Percentiles rank a stretch among this genome's conserved stretches.
phyloP scores from a whole-genome alignment of 2,113 vertebrate species.

The Euleptes europaea region DNA sequence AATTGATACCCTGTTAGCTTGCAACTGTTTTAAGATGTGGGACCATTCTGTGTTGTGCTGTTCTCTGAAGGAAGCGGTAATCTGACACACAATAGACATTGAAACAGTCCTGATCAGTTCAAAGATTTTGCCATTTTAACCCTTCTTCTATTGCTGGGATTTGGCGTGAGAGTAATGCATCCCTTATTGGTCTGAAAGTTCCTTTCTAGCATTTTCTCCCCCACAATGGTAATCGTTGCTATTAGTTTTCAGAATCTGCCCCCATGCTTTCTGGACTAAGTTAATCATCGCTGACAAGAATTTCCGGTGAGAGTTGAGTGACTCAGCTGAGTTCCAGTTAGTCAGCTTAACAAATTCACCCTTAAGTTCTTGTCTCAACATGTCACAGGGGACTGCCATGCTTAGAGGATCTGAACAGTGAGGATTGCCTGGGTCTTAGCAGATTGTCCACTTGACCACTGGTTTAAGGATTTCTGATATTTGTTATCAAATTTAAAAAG shows the following conservation, averaged over 20 bases:
- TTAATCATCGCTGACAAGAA: background rate
- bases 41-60: too few relatives aligned
- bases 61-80: too few relatives aligned
- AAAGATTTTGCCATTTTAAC: too few relatives aligned
- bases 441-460: background rate
- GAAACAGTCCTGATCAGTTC: too few relatives aligned
- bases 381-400: slow-evolving; percentile 18
- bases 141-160: too few relatives aligned
- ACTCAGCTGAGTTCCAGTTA: slow-evolving; percentile 38
- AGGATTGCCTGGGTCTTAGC: background rate
- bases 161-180: too few relatives aligned
- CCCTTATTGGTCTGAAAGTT: too few relatives aligned
- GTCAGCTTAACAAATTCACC: background rate
- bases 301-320: background rate
- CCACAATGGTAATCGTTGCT: background rate
- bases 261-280: background rate
- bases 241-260: background rate
- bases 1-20: too few relatives aligned
- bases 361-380: slow-evolving; percentile 20
- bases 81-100: too few relatives aligned
- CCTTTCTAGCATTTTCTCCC: too few relatives aligned
- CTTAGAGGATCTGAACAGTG: background rate
- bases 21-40: too few relatives aligned
- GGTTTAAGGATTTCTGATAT: background rate
- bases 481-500: background rate